Percentiles rank a stretch among this genome's conserved stretches.
phyloP scores from a whole-genome alignment of 1,140 invertebrate genomes.

The Bombus waltoni region DNA sequence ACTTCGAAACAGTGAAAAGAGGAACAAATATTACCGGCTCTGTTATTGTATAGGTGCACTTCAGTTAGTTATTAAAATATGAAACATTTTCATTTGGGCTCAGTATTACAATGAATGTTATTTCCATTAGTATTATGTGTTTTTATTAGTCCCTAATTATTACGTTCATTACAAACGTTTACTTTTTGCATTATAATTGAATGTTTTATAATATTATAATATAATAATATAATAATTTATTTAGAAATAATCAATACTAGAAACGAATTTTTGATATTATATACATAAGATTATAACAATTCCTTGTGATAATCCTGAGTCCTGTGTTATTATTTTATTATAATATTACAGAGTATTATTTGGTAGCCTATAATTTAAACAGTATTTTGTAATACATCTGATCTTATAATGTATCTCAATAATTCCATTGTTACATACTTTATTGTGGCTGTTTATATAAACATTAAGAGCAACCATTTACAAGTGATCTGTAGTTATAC shows the following conservation, averaged over 20 bases:
- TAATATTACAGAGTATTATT: slow-evolving; percentile 51
- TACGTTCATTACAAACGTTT: not conserved
- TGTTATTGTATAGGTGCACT: slow-evolving; percentile 64
- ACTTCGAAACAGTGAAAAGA: slow-evolving; percentile 63
- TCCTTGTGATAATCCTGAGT: slow-evolving; percentile 55
- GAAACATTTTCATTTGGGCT: slow-evolving; percentile 45
- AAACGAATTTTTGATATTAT: not conserved
- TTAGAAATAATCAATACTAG: not conserved
- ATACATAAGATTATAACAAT: slow-evolving; percentile 19
- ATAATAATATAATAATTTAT: not conserved
- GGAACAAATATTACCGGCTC: slow-evolving; percentile 65
- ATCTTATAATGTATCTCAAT: slow-evolving; percentile 28
- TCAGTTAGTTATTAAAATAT: slow-evolving; percentile 62
- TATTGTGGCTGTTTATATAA: slow-evolving; percentile 41
- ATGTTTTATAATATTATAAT: not conserved
- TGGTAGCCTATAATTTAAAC: slow-evolving; percentile 51
- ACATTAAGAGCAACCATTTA: slow-evolving; percentile 5
- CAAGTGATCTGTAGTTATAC: slow-evolving; percentile 38
- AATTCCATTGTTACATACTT: slow-evolving; percentile 29
- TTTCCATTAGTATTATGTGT: slow-evolving; percentile 1
- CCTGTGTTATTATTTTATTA: slow-evolving; percentile 51
- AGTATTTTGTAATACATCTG: slow-evolving; percentile 53
- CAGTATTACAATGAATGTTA: slow-evolving; percentile 61
- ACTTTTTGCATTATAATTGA: not conserved
- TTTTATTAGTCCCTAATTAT: not conserved